Base-by-base conservation (phyloP, 2,888 invertebrate genomes). In the Leptinotarsa juncta region DNA sequence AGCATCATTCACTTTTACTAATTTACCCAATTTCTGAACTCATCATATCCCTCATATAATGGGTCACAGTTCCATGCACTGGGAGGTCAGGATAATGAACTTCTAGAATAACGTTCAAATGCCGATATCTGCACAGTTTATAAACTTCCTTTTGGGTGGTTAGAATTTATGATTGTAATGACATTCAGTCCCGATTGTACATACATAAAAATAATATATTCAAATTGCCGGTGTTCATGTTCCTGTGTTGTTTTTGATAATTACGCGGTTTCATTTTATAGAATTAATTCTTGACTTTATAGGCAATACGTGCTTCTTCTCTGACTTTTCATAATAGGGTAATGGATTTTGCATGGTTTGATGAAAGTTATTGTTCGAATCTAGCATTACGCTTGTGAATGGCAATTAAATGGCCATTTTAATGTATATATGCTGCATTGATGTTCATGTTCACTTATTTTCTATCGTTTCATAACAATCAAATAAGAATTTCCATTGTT, bases 201-300 rank as follows among this genome's bases (percentile, higher is more conserved):
- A 62, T 62, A 15, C 62, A 62, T 62, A 32, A 62, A 62, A 62
- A 62, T 62, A 42, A 62, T 62, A n/a, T 62, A 62, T 62, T 62
- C 62, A 62, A 62, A 62, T 62, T 62, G 42, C 62, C 16, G 16
- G 16, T n/a, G 62, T 62, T 62, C 32, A 62, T 62, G 62, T 62
- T 62, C 42, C 32, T 62, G n/a, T n/a, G 62, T n/a, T n/a, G 62
- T 42, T 62, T 62, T 62, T 62, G 10, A n/a, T 42, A 62, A 62
- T 62, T 42, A 62, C 32, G 26, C 62, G 62, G 32, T 62, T 62
- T 62, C 14, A 62, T 62, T 62, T 62, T 62, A 62, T 62, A n/a
- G 62, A 62, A 62, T 32, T 42, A 62, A 62, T 62, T 62, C 18
- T 32, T 18, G 32, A 32, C 32, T 62, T 62, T 62, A 62, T 62